Evolutionary conservation across 2,797 vertebrate genomes (phyloP).

Genomic region (Pseudopleuronectes americanus): DNA sequence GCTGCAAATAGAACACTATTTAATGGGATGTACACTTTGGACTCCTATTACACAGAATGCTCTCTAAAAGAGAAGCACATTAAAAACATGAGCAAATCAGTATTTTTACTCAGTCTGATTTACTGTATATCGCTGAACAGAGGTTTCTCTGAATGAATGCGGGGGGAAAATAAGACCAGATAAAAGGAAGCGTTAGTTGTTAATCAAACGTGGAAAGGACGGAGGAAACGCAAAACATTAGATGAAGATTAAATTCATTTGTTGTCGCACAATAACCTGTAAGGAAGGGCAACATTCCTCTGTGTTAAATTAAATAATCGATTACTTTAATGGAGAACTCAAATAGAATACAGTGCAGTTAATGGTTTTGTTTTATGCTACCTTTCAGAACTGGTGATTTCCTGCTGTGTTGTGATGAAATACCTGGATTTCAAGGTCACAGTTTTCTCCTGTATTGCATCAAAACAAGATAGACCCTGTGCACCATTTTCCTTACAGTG

Average conservation of each 20-base stretch:
- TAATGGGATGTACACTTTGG: not conserved
- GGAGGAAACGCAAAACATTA: slow-evolving; percentile 48
- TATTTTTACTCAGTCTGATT: slow-evolving; percentile 5
- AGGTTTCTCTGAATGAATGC: slow-evolving; percentile 7
- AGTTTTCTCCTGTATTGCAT: not conserved
- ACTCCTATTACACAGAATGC: no score
- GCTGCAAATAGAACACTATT: not conserved
- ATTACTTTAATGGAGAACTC: slow-evolving; percentile 48
- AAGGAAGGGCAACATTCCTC: slow-evolving; percentile 7
- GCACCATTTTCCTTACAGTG: not conserved
- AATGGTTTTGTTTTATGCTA: slow-evolving; percentile 20
- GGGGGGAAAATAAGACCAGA: slow-evolving; percentile 1
- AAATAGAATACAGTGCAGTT: slow-evolving; percentile 15
- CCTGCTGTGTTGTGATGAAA: slow-evolving; percentile 4
- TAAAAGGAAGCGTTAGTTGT: slow-evolving; percentile 27
- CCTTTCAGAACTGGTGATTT: slow-evolving; percentile 26
- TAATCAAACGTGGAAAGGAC: slow-evolving; percentile 39
- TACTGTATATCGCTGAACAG: not conserved
- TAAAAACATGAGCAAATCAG: slow-evolving; percentile 7
- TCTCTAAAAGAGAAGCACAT: not conserved
- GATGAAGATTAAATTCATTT: slow-evolving; percentile 55
- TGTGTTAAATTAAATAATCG: slow-evolving; percentile 45
- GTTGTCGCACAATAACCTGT: slow-evolving; percentile 40
- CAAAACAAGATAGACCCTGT: not conserved
- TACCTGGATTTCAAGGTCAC: slow-evolving; percentile 19